Percentiles rank a stretch among this genome's conserved stretches.
phyloP scores from a whole-genome alignment of 2,113 vertebrate species.

The Pterocles burchelli region DNA sequence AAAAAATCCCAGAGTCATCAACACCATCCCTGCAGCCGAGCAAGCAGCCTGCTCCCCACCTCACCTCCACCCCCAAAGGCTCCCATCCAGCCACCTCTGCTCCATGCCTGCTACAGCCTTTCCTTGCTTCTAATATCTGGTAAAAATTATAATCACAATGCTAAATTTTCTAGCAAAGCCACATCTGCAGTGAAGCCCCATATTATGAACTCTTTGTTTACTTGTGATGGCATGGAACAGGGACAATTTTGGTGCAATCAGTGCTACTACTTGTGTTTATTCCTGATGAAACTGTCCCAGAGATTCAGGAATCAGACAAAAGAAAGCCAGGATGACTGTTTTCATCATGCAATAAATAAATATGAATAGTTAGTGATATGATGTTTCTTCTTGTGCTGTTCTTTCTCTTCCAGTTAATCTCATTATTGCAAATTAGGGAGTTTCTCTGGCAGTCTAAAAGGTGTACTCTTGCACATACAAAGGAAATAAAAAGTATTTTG shows the following conservation, averaged over 20 bases:
- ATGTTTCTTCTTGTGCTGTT: neutral
- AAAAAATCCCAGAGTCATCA: neutral
- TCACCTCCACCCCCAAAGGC: neutral
- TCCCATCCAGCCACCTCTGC: neutral
- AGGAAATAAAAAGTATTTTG: slow-evolving; percentile 43
- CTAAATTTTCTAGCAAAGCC: neutral
- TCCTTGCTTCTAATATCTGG: neutral
- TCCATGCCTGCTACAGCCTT: neutral
- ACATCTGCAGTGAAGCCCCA: neutral
- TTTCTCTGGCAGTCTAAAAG: slow-evolving; percentile 11
- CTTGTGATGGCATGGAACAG: neutral
- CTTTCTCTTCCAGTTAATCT: slow-evolving; percentile 29
- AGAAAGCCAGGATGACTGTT: neutral
- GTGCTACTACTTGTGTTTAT: neutral
- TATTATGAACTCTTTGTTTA: neutral
- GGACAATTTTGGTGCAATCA: neutral
- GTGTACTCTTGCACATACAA: neutral
- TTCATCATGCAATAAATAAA: neutral
- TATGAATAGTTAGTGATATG: neutral
- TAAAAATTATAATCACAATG: neutral
- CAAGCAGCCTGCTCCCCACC: neutral
- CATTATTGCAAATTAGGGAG: slow-evolving; percentile 44
- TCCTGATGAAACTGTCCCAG: neutral
- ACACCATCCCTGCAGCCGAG: neutral
- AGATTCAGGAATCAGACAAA: neutral